These are phyloP conservation scores for Pocillopora damicornis DNA, from an alignment of 64 coral and sea anemone species.

Conservation along the genomic window DNA sequence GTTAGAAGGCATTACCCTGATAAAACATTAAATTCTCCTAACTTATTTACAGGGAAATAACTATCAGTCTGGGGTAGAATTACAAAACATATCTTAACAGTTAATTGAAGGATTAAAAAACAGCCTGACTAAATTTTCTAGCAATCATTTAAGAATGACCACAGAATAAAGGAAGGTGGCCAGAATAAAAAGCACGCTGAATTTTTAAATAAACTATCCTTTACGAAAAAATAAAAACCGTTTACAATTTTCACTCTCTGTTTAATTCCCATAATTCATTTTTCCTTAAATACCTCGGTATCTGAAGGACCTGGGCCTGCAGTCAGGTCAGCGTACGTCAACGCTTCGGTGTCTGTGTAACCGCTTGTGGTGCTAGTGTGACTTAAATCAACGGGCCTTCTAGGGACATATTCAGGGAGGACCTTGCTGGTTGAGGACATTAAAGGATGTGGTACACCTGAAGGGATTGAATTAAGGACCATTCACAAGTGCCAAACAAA, in stretches of 20 bases:
- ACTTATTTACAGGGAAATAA: too few species aligned
- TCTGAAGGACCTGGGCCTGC: slow-evolving; percentile 18
- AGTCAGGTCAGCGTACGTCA: slow-evolving; percentile 76
- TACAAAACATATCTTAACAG: not conserved
- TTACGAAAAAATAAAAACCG: too few species aligned
- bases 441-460: slow-evolving; percentile 8
- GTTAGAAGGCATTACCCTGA: too few species aligned
- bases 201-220: too few species aligned
- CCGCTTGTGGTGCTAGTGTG: slow-evolving; percentile 59
- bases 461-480: not conserved
- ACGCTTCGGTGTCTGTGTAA: slow-evolving; percentile 88
- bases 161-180: too few species aligned
- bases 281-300: slow-evolving; percentile 39
- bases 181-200: too few species aligned
- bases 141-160: too few species aligned
- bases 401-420: slow-evolving; percentile 43
- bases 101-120: not conserved
- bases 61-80: too few species aligned
- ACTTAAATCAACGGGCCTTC: slow-evolving; percentile 52
- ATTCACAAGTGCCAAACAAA: not conserved
- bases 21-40: too few species aligned
- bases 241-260: too few species aligned
- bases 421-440: slow-evolving; percentile 21
- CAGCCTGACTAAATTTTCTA: too few species aligned
- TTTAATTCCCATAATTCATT: too few species aligned